phyloP scores from a whole-genome alignment of 2,888 invertebrate genomes.

The Eremobia ochroleuca region DNA sequence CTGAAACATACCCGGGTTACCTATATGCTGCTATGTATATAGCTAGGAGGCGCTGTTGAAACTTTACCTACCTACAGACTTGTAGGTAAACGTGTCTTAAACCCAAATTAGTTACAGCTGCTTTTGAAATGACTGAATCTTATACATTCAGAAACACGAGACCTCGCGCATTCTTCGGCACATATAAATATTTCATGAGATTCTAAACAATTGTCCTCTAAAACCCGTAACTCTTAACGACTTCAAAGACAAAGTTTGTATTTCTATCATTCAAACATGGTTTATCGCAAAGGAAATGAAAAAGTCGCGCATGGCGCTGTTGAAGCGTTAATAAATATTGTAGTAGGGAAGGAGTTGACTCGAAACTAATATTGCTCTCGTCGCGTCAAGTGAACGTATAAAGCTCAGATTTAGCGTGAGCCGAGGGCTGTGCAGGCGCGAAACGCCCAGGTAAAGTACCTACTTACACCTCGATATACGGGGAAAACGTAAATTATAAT shows the following conservation, averaged over 20 bases:
- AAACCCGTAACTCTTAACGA: slow-evolving; percentile 31
- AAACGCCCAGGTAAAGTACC: slow-evolving; percentile 90
- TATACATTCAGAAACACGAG: slow-evolving; percentile 8
- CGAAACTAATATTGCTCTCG: slow-evolving; percentile 90
- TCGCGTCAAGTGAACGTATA: slow-evolving; percentile 91
- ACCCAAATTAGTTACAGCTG: neutral
- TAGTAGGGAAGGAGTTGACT: slow-evolving; percentile 88
- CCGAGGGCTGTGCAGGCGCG: slow-evolving; percentile 89
- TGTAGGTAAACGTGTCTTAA: neutral
- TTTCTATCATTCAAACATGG: slow-evolving; percentile 71
- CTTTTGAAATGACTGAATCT: slow-evolving; percentile 1
- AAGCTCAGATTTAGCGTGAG: slow-evolving; percentile 91
- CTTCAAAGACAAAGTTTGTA: slow-evolving; percentile 37
- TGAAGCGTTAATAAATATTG: slow-evolving; percentile 89
- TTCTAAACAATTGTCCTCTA: slow-evolving; percentile 28
- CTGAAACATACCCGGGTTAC: slow-evolving; percentile 51
- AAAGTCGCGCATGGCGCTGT: slow-evolving; percentile 75
- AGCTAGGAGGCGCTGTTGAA: slow-evolving; percentile 30
- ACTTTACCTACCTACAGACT: slow-evolving; percentile 1
- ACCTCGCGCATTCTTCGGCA: slow-evolving; percentile 20
- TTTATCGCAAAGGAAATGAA: slow-evolving; percentile 78
- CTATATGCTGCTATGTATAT: slow-evolving; percentile 28
- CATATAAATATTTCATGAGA: slow-evolving; percentile 50
- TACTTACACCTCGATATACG: slow-evolving; percentile 91
- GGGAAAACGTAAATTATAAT: slow-evolving; percentile 91